Evolutionary conservation across 2,113 vertebrate species (phyloP).

Genomic region (Ascaphus truei): DNA sequence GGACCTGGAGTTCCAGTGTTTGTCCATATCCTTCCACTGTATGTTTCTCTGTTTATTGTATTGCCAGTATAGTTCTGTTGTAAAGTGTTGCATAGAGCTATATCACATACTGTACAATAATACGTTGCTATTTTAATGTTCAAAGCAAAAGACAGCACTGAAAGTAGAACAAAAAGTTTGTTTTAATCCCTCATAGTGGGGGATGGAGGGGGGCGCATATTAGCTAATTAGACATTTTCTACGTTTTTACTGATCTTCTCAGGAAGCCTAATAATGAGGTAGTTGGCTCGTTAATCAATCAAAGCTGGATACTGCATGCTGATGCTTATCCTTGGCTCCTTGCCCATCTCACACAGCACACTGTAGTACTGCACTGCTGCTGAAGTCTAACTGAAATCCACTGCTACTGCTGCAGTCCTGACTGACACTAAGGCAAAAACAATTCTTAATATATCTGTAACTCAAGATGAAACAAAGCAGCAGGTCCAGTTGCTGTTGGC

Average conservation of each 20-base stretch:
- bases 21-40: neutral
- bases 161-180: neutral
- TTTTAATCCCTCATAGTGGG: neutral
- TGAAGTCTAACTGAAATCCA: slow-evolving; percentile 14
- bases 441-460: neutral
- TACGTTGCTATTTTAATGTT: no score
- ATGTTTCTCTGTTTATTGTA: neutral
- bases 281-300: neutral
- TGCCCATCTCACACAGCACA: neutral
- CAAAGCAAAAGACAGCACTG: neutral
- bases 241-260: neutral
- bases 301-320: neutral
- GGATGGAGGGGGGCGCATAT: fast-evolving
- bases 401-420: neutral
- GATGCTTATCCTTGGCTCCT: neutral
- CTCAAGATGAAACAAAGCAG: neutral
- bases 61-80: neutral
- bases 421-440: neutral
- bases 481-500: neutral
- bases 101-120: no score
- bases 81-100: neutral
- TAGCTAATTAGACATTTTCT: neutral
- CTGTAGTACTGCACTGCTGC: fast-evolving
- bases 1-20: neutral
- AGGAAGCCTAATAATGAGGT: neutral